Evolutionary conservation across 2,888 invertebrate genomes (phyloP).

Genomic region (Oxystoma pomonae): DNA sequence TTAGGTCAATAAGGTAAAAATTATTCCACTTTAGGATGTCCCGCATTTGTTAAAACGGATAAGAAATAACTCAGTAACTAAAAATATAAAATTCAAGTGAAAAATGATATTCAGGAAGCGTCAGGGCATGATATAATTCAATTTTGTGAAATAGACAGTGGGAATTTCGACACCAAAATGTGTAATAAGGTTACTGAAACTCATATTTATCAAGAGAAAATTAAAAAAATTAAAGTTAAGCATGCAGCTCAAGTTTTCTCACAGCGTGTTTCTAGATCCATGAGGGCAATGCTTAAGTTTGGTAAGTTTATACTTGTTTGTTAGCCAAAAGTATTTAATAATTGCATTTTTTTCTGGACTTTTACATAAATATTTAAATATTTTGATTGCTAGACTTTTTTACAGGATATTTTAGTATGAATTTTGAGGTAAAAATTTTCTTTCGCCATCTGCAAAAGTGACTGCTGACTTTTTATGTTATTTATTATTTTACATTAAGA

Average conservation of each 20-base stretch:
- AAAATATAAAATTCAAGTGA: neutral
- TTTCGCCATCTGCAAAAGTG: too few relatives aligned
- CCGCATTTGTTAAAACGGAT: neutral
- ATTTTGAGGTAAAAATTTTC: too few relatives aligned
- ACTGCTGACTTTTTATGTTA: too few relatives aligned
- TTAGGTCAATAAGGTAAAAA: neutral
- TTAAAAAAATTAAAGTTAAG: neutral
- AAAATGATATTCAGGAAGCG: neutral
- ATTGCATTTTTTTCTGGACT: too few relatives aligned
- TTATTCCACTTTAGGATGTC: neutral
- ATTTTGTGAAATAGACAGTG: slow-evolving; percentile 2
- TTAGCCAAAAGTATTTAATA: too few relatives aligned
- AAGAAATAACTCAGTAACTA: neutral
- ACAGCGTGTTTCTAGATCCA: neutral
- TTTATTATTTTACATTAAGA: too few relatives aligned
- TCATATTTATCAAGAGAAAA: neutral
- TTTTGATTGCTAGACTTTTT: too few relatives aligned
- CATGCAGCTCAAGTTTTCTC: slow-evolving; percentile 1
- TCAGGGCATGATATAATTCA: neutral
- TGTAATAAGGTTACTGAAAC: neutral
- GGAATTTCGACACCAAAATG: slow-evolving; percentile 3
- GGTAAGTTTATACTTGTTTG: too few relatives aligned
- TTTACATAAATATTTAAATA: too few relatives aligned
- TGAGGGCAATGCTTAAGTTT: neutral
- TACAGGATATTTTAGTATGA: too few relatives aligned